phyloP scores from a whole-genome alignment of 2,888 invertebrate genomes.

The Phymatocera aterrima region DNA sequence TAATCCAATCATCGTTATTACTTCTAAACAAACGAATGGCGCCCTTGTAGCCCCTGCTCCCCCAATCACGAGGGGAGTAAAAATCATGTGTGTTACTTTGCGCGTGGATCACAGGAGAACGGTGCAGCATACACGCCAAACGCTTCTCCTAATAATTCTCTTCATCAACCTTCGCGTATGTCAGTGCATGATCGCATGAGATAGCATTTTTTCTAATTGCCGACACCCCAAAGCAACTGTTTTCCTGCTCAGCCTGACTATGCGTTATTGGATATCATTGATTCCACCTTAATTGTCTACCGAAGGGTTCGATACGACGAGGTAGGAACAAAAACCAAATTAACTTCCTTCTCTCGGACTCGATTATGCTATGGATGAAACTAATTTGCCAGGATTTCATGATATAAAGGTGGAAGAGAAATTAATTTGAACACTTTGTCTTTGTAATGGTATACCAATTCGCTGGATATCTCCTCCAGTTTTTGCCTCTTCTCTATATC shows the following conservation, averaged over 20 bases:
- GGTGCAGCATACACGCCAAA: background rate
- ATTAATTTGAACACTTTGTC: too few species aligned
- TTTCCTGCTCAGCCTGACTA: background rate
- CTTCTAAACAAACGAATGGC: background rate
- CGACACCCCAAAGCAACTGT: background rate
- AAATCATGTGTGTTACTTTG: background rate
- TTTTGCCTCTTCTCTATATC: too few species aligned
- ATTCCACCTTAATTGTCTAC: background rate
- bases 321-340: background rate
- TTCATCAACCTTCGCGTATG: background rate
- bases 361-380: too few species aligned
- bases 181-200: conserved; percentile 26
- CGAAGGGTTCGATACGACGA: background rate
- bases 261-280: conserved; percentile 25
- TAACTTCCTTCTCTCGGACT: background rate
- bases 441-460: too few species aligned
- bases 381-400: too few species aligned
- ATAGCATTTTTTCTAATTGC: conserved; percentile 26
- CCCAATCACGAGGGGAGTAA: background rate
- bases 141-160: background rate
- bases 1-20: conserved; percentile 17
- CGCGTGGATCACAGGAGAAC: background rate
- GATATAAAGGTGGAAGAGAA: too few species aligned
- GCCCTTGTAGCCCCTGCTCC: background rate
- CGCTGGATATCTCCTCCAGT: background rate